Conservation (phyloP, 2,888 invertebrate species). For the Microdon myrmicae region DNA sequence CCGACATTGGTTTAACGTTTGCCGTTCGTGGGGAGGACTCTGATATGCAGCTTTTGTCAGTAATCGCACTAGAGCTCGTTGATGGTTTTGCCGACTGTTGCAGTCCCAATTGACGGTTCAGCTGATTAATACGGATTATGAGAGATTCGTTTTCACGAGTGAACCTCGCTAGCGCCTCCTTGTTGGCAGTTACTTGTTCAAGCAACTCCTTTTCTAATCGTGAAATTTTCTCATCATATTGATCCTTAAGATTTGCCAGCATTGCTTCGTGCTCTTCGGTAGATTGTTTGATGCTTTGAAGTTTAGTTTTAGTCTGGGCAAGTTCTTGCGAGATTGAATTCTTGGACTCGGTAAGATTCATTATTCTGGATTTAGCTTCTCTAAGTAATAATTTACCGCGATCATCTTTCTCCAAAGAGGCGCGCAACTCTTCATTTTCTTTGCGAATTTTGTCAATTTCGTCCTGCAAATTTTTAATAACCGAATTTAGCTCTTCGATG, state of each 20-base stretch:
- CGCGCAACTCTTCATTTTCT: slow-evolving; percentile 74
- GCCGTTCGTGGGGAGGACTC: slow-evolving; percentile 78
- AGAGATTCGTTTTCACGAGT: slow-evolving; percentile 76
- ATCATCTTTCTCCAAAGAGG: slow-evolving; percentile 77
- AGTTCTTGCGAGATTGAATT: slow-evolving; percentile 72
- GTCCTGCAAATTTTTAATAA: slow-evolving; percentile 66
- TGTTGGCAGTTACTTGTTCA: slow-evolving; percentile 72
- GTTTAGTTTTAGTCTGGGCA: slow-evolving; percentile 69
- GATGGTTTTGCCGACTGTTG: slow-evolving; percentile 77
- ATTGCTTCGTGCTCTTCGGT: slow-evolving; percentile 71
- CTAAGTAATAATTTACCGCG: slow-evolving; percentile 76
- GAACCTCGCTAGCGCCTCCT: slow-evolving; percentile 68
- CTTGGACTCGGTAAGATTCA: slow-evolving; percentile 77
- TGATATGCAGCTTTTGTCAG: slow-evolving; percentile 71
- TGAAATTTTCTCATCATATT: slow-evolving; percentile 76
- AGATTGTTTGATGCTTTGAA: slow-evolving; percentile 69
- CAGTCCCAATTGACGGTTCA: slow-evolving; percentile 74
- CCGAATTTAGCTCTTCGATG: slow-evolving; percentile 67
- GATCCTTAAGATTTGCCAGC: slow-evolving; percentile 74
- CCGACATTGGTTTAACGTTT: slow-evolving; percentile 94
- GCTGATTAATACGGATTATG: slow-evolving; percentile 75
- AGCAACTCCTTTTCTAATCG: slow-evolving; percentile 79
- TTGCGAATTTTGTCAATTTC: slow-evolving; percentile 71
- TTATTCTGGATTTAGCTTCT: slow-evolving; percentile 79
- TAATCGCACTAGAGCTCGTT: slow-evolving; percentile 72